phyloP scores from a whole-genome alignment of 1,140 invertebrate species.

The Magallana angulata region DNA sequence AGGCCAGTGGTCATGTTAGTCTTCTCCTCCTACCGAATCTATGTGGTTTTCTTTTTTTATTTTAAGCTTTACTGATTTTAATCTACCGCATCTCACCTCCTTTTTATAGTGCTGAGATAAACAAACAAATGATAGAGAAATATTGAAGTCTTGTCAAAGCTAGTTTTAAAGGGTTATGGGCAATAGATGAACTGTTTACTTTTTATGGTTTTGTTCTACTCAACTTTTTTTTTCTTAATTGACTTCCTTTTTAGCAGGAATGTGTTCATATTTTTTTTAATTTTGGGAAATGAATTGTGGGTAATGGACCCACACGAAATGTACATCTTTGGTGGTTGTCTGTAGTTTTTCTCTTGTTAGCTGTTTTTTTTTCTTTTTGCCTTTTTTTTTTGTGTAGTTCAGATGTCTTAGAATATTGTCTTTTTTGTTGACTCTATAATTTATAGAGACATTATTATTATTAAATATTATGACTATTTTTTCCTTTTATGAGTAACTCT shows the following conservation, averaged over 20 bases:
- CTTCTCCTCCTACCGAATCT: conserved; percentile 1
- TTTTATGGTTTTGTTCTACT: conserved; percentile 26
- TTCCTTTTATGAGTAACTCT: neutral
- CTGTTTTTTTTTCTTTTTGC: neutral
- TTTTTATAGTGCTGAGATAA: conserved; percentile 9
- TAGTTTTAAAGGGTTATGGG: conserved; percentile 32
- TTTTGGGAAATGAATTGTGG: conserved; percentile 2
- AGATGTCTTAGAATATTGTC: conserved; percentile 25
- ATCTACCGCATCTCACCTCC: neutral
- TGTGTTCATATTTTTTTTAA: conserved; percentile 21
- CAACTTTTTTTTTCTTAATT: conserved; percentile 18
- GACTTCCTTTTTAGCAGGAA: conserved; percentile 8
- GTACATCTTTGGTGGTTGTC: conserved; percentile 23
- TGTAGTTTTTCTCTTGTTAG: conserved; percentile 6
- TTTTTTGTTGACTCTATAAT: conserved; percentile 37
- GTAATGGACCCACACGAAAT: neutral
- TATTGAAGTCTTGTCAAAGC: neutral
- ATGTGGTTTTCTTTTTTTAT: neutral
- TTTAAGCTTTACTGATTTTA: neutral
- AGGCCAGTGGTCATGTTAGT: neutral
- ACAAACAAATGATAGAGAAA: neutral
- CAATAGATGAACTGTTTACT: conserved; percentile 15
- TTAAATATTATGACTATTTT: too few species aligned
- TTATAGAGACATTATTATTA: conserved; percentile 25
- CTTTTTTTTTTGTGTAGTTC: neutral